phyloP scores from a whole-genome alignment of 2,888 invertebrate species.

The Hydriomena furcata region DNA sequence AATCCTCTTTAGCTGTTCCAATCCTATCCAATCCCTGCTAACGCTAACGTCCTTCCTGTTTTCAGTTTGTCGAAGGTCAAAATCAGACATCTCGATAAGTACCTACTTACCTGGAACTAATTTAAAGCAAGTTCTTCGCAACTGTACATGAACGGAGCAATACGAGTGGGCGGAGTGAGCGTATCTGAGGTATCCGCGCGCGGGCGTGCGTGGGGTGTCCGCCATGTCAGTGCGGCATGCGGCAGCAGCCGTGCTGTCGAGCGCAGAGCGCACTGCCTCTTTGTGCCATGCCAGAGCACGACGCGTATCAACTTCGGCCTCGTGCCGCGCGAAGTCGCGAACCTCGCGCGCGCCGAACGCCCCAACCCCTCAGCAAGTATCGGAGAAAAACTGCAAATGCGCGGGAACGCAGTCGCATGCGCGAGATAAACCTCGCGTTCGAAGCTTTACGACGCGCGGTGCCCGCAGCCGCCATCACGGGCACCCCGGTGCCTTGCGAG shows the following conservation, averaged over 20 bases:
- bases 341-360: conserved; percentile 84
- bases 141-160: conserved; percentile 76
- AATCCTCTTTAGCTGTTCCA: no score
- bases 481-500: conserved; percentile 85
- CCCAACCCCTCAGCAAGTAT: conserved; percentile 93
- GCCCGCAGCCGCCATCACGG: conserved; percentile 84
- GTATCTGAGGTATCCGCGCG: conserved; percentile 65
- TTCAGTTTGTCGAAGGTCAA: neutral
- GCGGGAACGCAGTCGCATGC: conserved; percentile 93
- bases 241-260: conserved; percentile 34
- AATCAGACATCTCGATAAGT: neutral
- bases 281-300: conserved; percentile 81
- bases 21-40: no score
- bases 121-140: conserved; percentile 25
- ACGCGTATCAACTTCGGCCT: conserved; percentile 82
- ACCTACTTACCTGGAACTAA: conserved; percentile 3
- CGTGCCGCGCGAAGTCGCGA: conserved; percentile 76
- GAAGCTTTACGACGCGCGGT: conserved; percentile 91
- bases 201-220: conserved; percentile 57
- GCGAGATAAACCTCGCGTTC: conserved; percentile 95
- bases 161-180: conserved; percentile 72
- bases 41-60: neutral
- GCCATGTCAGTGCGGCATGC: conserved; percentile 42
- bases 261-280: conserved; percentile 35
- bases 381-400: conserved; percentile 95